These are phyloP conservation scores for Drosophila mimica DNA, from an alignment of 2,888 invertebrate genomes.

Conservation along the genomic window DNA sequence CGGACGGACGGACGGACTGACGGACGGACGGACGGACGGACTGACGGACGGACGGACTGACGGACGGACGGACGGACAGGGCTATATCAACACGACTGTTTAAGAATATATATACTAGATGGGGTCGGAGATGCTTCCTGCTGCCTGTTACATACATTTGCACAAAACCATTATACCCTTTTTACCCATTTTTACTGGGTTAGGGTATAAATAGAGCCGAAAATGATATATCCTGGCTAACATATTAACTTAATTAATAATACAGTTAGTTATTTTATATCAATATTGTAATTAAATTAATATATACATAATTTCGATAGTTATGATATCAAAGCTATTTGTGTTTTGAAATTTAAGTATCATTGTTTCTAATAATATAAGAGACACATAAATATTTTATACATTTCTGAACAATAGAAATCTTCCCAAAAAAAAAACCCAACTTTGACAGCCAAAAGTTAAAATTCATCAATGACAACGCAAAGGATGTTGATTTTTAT, in stretches of 20 bases:
- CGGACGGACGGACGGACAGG: no score
- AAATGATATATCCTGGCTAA: not conserved
- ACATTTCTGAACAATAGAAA: slow-evolving; percentile 1
- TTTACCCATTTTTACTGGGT: no score
- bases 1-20: no score
- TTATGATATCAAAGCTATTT: not conserved
- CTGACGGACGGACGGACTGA: no score
- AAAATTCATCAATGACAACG: slow-evolving; percentile 71
- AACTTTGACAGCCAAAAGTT: slow-evolving; percentile 36
- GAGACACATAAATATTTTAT: not conserved
- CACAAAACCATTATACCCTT: no score
- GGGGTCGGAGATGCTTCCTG: no score
- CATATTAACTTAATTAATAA: not conserved
- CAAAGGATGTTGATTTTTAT: slow-evolving; percentile 28
- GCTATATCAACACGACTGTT: no score
- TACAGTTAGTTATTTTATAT: not conserved
- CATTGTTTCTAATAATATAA: not conserved
- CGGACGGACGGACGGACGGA: no score
- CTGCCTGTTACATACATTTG: no score
- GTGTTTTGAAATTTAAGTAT: not conserved
- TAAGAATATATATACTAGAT: no score
- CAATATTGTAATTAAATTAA: not conserved
- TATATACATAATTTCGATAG: not conserved
- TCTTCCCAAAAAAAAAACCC: not conserved
- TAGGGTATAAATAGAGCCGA: not conserved